Evolutionary conservation across 1,140 invertebrate genomes (phyloP), one percentile per base, ranked within the genome.

Genomic region (Trichoplusia ni): DNA sequence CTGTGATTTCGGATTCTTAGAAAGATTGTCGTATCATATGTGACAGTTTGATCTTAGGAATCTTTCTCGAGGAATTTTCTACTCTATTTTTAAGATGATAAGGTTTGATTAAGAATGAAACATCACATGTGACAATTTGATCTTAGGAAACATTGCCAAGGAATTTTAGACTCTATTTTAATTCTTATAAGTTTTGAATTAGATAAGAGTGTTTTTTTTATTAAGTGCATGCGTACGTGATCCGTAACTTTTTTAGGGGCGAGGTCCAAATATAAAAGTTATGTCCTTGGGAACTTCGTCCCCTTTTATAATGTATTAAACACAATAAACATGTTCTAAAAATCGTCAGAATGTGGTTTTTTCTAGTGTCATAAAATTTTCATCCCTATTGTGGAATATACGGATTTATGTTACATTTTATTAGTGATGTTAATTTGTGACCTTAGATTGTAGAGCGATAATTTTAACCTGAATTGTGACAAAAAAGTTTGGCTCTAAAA

Each of bases 211-310:
- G 0, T 0, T 13, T 14, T 29, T 47, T 31, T n/a, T n/a, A n/a
- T n/a, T 16, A 31, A 38, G 6, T 29, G 25, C 19, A 38, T 38
- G 62, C 60, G 62, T 70, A 80, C 67, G 75, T 77, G 79, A 85
- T 80, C 71, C 73, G 71, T 69, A 76, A 11, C 27, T 42, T 18
- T 23, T 44, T 27, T 14, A 35, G 37, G 37, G 31, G 49, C 7
- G 33, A 38, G 11, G 23, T 25, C 11, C 25, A 71, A 84, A 81
- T 77, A 81, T 73, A 77, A 77, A 56, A 81, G 71, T 83, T 81
- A 84, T 80, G 79, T 73, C 76, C 81, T 73, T 83, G 81, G 81
- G 77, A 85, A 83, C 77, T 31, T 46, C 73, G 47, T 68, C 69
- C 77, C 76, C 72, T 81, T 66, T 69, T 59, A 53, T 54, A 6